These are phyloP conservation scores for Stegana nigrithorax DNA, from an alignment of 2,888 invertebrate genomes.

Conservation along the genomic window DNA sequence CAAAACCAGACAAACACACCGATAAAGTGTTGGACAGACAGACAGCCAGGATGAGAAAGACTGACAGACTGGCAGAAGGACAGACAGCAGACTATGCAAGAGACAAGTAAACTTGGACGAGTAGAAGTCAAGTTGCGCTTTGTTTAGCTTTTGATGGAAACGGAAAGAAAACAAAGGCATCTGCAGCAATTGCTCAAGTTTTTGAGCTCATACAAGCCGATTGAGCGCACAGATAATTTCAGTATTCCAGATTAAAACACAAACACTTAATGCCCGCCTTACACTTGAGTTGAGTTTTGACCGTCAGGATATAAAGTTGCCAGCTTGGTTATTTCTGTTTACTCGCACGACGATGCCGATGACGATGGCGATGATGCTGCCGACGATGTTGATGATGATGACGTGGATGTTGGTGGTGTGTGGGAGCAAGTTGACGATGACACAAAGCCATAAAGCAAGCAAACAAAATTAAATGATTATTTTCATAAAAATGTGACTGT, in stretches of 20 bases:
- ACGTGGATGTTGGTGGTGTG: too few relatives aligned
- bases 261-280: not conserved
- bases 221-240: constrained; percentile 1
- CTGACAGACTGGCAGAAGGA: not conserved
- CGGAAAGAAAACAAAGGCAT: not conserved
- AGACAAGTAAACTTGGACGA: not conserved
- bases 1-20: not conserved
- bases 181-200: constrained; percentile 8
- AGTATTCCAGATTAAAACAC: not conserved
- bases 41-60: not conserved
- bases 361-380: too few relatives aligned
- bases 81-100: not conserved
- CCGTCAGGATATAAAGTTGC: not conserved
- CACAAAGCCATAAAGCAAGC: too few relatives aligned
- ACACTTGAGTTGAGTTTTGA: too few relatives aligned
- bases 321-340: too few relatives aligned
- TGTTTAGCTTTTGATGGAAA: constrained; percentile 1
- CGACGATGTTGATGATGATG: too few relatives aligned
- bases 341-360: too few relatives aligned
- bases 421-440: too few relatives aligned
- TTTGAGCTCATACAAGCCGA: not conserved
- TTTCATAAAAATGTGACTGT: too few relatives aligned
- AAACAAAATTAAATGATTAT: too few relatives aligned
- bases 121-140: constrained; percentile 9
- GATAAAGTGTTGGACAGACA: not conserved